Evolutionary conservation across 2,113 vertebrate genomes (phyloP).

Genomic region (Dolichotis patagonum): DNA sequence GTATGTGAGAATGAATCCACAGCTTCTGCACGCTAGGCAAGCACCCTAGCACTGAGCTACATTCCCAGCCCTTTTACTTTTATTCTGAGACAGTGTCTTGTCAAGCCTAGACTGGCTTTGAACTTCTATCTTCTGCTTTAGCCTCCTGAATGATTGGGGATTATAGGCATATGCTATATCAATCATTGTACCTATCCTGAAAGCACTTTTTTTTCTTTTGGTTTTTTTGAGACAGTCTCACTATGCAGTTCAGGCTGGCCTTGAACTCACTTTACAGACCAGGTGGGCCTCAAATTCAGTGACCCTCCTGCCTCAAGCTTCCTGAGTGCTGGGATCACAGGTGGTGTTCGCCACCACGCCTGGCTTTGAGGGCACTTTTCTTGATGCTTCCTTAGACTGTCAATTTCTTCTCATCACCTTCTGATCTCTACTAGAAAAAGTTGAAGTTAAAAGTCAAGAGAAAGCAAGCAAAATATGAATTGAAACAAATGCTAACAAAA

Average conservation of each 20-base stretch:
- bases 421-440: constrained; percentile 14
- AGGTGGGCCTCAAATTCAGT: background rate
- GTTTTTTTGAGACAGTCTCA: background rate
- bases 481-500: constrained; percentile 40
- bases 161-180: background rate
- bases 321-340: background rate
- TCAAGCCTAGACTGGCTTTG: background rate
- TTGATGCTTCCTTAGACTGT: background rate
- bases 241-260: background rate
- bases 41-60: background rate
- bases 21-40: background rate
- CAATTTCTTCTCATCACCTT: constrained; percentile 1
- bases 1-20: background rate
- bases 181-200: background rate
- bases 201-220: background rate
- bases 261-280: background rate
- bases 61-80: background rate
- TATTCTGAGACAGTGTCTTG: background rate
- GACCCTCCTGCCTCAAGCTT: background rate
- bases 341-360: too few relatives aligned
- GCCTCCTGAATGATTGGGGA: background rate
- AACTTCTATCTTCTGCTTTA: background rate
- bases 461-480: constrained; percentile 46
- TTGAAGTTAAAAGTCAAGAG: constrained; percentile 47
- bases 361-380: background rate